A percentile compares a stretch with the other conserved stretches of the same genome.
Evolutionary conservation across 2,797 vertebrate genomes (phyloP).

Genomic region (Anableps anableps): DNA sequence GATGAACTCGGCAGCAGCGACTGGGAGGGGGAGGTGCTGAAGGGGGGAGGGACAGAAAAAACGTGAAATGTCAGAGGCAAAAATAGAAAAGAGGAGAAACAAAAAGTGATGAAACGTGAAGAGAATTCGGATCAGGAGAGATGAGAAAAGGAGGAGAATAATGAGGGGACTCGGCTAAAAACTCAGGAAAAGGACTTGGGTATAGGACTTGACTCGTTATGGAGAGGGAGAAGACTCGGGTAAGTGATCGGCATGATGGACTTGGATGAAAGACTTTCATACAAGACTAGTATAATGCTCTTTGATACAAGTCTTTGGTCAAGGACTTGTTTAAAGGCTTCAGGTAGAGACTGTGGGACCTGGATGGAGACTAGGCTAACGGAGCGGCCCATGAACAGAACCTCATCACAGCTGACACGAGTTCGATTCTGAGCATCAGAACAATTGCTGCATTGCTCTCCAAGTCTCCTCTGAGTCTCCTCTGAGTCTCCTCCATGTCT

Average conservation of each 20-base stretch:
- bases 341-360: neutral
- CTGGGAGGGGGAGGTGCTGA: too few relatives aligned
- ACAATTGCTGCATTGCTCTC: too few relatives aligned
- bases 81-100: neutral
- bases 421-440: too few relatives aligned
- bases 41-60: neutral
- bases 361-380: neutral
- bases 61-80: neutral
- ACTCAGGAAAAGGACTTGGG: neutral
- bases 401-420: too few relatives aligned
- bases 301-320: neutral
- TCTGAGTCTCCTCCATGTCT: too few relatives aligned
- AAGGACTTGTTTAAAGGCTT: neutral
- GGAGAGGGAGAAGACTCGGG: too few relatives aligned
- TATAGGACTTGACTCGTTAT: too few relatives aligned
- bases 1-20: neutral
- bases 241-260: neutral
- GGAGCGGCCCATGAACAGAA: too few relatives aligned
- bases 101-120: neutral
- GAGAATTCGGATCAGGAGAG: too few relatives aligned
- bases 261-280: neutral
- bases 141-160: neutral
- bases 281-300: neutral
- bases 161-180: neutral
- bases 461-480: too few relatives aligned